Base-by-base conservation (phyloP, 2,888 invertebrate genomes). In the Drosophila sordidula region DNA sequence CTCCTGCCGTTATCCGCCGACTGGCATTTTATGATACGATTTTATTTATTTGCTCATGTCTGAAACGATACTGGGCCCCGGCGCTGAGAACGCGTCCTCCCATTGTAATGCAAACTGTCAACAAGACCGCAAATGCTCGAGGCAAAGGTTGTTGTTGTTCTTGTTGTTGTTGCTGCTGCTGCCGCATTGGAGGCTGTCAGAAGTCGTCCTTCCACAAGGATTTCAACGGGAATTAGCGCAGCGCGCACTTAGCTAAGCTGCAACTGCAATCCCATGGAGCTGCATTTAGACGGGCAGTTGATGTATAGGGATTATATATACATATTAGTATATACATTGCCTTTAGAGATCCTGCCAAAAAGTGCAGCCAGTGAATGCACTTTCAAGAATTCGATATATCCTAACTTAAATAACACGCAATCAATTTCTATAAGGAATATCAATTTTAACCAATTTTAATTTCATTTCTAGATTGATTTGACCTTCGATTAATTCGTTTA, bases 91-190 rank as follows among this genome's bases (percentile, higher is more conserved):
- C 61, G 61, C 80, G 70, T 82, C 76, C 83, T 82, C 64, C 71
- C 87, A 87, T 84, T 88, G 89, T 84, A 88, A 84, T 88, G 78
- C 83, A 72, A 83, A 86, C 89, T 84, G 83, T 84, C 83, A 84
- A 84, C 89, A 86, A 83, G 72, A 80, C 82, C 85, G 47, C 79
- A 81, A 80, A 67, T 70, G 80, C 78, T 80, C 51, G 46, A 77
- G 81, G 67, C 81, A 72, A 66, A 62, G 70, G 63, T 70, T 70
- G 49, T 44, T 54, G 41, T 64, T 64, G 34, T 44, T 55, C 12
- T 29, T 47, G 16, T n/a, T 56, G 32, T 26, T 56, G 29, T 38
- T 61, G 6, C 34, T 59, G 8, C 14, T 61, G 47, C 11, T 58
- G 52, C 12, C 44, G 32, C 51, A 54, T 45, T 52, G 55, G 55